A percentile compares a stretch with the other conserved stretches of the same genome.
These are phyloP conservation scores for Cheilosia scutellata DNA, from an alignment of 2,888 invertebrate species.

Conservation along the genomic window DNA sequence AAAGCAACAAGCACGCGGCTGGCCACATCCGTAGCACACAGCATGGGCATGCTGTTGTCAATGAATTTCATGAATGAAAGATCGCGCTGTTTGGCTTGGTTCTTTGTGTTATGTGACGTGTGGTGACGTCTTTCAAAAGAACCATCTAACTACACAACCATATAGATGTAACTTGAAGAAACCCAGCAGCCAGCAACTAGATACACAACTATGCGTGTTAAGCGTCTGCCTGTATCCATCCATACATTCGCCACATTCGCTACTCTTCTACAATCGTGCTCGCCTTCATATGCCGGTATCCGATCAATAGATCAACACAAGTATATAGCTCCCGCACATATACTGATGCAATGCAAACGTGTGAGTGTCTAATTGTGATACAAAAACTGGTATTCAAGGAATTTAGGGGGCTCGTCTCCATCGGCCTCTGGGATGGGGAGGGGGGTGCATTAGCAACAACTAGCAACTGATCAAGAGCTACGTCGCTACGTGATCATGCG, in stretches of 20 bases:
- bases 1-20: slow-evolving; percentile 32
- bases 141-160: slow-evolving; percentile 33
- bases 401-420: slow-evolving; percentile 73
- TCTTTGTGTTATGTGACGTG: slow-evolving; percentile 23
- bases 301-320: slow-evolving; percentile 14
- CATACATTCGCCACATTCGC: slow-evolving; percentile 22
- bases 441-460: slow-evolving; percentile 50
- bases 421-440: slow-evolving; percentile 39
- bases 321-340: not conserved
- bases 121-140: slow-evolving; percentile 44
- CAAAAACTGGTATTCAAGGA: slow-evolving; percentile 73
- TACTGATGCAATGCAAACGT: not conserved
- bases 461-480: slow-evolving; percentile 45
- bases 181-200: slow-evolving; percentile 6
- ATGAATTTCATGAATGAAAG: slow-evolving; percentile 70
- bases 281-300: not conserved
- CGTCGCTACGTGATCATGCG: slow-evolving; percentile 73
- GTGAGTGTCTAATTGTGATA: slow-evolving; percentile 56
- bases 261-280: slow-evolving; percentile 12
- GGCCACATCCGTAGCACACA: slow-evolving; percentile 56
- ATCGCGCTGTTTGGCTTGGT: slow-evolving; percentile 9
- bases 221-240: slow-evolving; percentile 28
- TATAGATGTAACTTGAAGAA: no score
- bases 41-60: slow-evolving; percentile 57
- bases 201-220: slow-evolving; percentile 15